Conservation (phyloP, 1,140 invertebrate species). For the Megalopta genalis region DNA sequence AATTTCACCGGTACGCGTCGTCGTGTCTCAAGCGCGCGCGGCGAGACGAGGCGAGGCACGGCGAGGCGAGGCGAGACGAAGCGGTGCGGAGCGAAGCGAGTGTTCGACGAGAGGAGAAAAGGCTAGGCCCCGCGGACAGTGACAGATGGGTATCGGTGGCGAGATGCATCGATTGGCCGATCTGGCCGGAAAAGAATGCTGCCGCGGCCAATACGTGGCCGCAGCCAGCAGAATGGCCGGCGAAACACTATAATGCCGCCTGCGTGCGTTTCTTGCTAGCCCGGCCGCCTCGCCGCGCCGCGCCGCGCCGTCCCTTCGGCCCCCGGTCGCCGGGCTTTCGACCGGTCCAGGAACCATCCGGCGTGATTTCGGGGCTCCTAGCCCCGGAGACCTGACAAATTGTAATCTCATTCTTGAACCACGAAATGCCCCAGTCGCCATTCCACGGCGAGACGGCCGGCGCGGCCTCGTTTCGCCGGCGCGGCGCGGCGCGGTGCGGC, state of each 20-base stretch:
- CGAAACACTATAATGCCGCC: constrained; percentile 56
- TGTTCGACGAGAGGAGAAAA: constrained; percentile 57
- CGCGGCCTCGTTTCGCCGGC: neutral
- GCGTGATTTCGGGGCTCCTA: constrained; percentile 62
- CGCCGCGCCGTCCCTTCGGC: neutral
- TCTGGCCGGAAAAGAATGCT: constrained; percentile 79
- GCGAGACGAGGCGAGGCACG: neutral
- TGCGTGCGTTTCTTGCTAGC: constrained; percentile 57
- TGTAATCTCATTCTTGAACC: constrained; percentile 73
- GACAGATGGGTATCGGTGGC: constrained; percentile 79
- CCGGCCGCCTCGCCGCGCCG: constrained; percentile 15
- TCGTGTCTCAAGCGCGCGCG: neutral
- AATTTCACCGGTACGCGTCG: constrained; percentile 7
- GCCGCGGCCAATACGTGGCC: constrained; percentile 77
- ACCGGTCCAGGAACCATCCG: constrained; percentile 10
- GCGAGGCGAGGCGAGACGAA: neutral
- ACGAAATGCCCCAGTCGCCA: constrained; percentile 49
- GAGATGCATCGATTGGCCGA: constrained; percentile 80
- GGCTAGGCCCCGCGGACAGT: constrained; percentile 73
- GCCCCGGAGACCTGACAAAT: constrained; percentile 68
- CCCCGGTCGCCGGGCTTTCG: no score
- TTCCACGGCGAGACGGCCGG: no score
- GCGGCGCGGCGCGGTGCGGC: neutral
- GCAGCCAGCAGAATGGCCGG: constrained; percentile 77
- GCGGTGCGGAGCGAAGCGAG: no score